Base-by-base conservation (phyloP, 2,888 invertebrate species). In the Sylvicola fuscatus region DNA sequence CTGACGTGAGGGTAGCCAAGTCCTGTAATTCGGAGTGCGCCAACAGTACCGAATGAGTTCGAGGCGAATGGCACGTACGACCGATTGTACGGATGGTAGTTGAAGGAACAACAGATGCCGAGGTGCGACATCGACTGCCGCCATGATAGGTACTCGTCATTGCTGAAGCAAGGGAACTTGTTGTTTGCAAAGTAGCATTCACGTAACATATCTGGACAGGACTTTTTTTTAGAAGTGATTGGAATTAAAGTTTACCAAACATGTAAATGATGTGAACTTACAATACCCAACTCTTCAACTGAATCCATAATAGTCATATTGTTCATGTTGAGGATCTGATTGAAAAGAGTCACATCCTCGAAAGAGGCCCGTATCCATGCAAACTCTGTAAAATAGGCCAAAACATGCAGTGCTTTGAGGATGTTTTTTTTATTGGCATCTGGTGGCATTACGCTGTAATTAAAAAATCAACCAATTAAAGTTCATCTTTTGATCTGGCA, bases 31-130 rank as follows among this genome's bases (percentile, higher is more conserved):
- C 47, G 53, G 5, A 58, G 39, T 0, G 54, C 58, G 0, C 56
- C 55, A 27, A 52, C 48, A 39, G 55, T 46, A 36, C 58, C 58
- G 33, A 54, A 58, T 13, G 51, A 50, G 33, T 54, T 58, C 5
- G 56, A 41, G 1, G 54, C 49, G 36, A 57, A 57, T 12, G 56
- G 55, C 3, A 51, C 45, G 36, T 48, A 54, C 3, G 53, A 53
- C 8, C 44, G 38, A 42, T 58, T 56, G 13, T 49, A 47, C 0
- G 56, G 56, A 45, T 56, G 52, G 33, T 56, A 58, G 40, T 58
- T 58, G 26, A 58, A 58, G 3, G 58, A 56, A 39, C 58, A 58
- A 33, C 58, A 58, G 3, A 53, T 50, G 1, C 58, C 58, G 6
- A 53, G 37, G 37, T 43, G 51, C 1, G 58, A 55, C 1, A 52